Evolutionary conservation across 37 sponge, comb jelly and placozoan species (phyloP).

Genomic region (Petrosia ficiformis): DNA sequence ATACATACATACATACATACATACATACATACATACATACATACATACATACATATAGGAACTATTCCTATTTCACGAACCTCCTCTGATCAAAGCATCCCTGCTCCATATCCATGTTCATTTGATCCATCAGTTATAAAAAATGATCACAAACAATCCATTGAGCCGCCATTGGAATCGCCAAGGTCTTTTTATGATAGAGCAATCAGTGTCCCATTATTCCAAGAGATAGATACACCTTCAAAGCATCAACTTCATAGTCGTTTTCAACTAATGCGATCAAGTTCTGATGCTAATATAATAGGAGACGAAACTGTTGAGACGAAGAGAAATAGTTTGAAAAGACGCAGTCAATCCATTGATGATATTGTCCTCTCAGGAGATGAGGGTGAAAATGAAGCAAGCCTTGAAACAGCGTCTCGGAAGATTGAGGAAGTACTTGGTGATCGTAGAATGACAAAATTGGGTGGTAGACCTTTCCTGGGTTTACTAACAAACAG

Average conservation of each 20-base stretch:
- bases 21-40: no score
- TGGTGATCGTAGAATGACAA: background rate
- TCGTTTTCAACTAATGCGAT: background rate
- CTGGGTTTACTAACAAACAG: background rate
- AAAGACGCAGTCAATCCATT: background rate
- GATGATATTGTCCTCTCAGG: background rate
- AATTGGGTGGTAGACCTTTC: background rate
- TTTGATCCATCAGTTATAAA: no score
- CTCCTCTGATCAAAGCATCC: no score
- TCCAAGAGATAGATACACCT: background rate
- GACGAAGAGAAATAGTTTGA: background rate
- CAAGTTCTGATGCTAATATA: background rate
- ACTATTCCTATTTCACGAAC: no score
- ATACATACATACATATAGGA: no score
- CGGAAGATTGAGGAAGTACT: background rate
- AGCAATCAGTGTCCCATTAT: background rate
- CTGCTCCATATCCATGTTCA: no score
- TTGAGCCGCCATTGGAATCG: no score
- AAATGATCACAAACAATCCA: no score
- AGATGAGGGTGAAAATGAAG: background rate
- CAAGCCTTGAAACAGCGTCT: constrained; percentile 2
- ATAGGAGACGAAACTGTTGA: background rate
- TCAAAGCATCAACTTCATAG: background rate
- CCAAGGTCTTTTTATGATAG: no score
- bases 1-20: no score